Evolutionary conservation across 2,888 invertebrate genomes (phyloP).

Genomic region (Pyrgus malvae): DNA sequence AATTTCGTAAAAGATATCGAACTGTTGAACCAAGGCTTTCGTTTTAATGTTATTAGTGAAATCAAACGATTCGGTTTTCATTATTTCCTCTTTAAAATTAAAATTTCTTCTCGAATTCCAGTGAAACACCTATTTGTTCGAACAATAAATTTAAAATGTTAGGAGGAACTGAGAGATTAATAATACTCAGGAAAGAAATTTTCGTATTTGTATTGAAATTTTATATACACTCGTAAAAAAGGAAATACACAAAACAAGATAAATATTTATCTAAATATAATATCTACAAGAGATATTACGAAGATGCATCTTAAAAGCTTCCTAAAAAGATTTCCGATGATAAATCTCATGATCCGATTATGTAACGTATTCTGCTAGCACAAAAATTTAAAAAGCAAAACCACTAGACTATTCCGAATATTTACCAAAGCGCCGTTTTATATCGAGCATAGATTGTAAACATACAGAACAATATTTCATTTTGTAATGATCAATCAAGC

Average conservation of each 20-base stretch:
- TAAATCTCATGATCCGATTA: constrained; percentile 44
- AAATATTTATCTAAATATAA: constrained; percentile 4
- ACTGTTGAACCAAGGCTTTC: no score
- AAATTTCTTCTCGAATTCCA: no score
- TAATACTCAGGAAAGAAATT: no score
- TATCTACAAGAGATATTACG: not conserved
- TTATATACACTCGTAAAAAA: no score
- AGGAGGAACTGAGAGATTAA: no score
- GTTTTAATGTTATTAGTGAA: no score
- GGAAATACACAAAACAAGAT: not conserved
- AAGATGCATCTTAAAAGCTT: constrained; percentile 5
- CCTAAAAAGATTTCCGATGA: not conserved
- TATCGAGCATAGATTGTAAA: constrained; percentile 46
- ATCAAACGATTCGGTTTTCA: no score
- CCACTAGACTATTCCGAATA: constrained; percentile 47
- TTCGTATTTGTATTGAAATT: no score
- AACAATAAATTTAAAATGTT: no score
- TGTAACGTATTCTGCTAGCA: constrained; percentile 49
- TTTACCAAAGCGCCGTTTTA: constrained; percentile 53
- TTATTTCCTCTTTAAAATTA: no score
- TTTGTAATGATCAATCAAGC: constrained; percentile 23
- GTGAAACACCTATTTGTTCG: no score
- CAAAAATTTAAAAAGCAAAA: constrained; percentile 52
- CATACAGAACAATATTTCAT: constrained; percentile 42
- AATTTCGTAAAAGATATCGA: no score